Conservation (phyloP, 1,140 invertebrate genomes). For the Neodiprion lecontei region DNA sequence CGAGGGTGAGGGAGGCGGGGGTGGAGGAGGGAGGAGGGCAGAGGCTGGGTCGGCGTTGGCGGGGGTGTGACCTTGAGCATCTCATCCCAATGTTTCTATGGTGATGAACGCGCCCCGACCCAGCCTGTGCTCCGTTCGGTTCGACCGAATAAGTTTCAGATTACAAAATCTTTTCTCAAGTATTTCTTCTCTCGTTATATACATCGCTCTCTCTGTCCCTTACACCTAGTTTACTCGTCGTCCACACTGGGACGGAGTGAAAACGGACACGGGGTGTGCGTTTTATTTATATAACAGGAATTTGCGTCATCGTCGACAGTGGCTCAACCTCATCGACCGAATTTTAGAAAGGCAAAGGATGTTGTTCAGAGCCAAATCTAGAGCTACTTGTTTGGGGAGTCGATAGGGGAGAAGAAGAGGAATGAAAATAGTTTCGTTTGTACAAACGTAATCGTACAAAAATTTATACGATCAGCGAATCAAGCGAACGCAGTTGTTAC, state of each 20-base stretch:
- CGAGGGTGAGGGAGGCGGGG: background rate
- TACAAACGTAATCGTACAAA: too few relatives aligned
- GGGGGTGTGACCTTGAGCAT: conserved; percentile 50
- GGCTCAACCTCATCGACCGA: background rate
- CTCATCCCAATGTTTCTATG: conserved; percentile 45
- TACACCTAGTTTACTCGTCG: too few relatives aligned
- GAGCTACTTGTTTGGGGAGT: background rate
- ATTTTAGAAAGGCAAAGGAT: background rate
- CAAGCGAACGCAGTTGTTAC: too few relatives aligned
- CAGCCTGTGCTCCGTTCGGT: conserved; percentile 9
- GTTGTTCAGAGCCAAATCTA: background rate
- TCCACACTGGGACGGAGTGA: background rate
- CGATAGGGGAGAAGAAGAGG: too few relatives aligned
- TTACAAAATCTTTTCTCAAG: conserved; percentile 6
- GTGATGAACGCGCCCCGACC: conserved; percentile 49
- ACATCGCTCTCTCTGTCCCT: too few relatives aligned
- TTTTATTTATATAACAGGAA: background rate
- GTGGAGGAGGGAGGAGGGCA: conserved; percentile 11
- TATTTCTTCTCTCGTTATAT: background rate
- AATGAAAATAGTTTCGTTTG: too few relatives aligned
- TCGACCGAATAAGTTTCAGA: background rate
- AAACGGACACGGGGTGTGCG: background rate
- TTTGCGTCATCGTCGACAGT: background rate
- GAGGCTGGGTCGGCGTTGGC: background rate
- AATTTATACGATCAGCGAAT: too few relatives aligned